Percentiles rank a stretch among this genome's conserved stretches.
Evolutionary conservation across 2,113 vertebrate genomes (phyloP).

Genomic region (Daphoenositta chrysoptera): DNA sequence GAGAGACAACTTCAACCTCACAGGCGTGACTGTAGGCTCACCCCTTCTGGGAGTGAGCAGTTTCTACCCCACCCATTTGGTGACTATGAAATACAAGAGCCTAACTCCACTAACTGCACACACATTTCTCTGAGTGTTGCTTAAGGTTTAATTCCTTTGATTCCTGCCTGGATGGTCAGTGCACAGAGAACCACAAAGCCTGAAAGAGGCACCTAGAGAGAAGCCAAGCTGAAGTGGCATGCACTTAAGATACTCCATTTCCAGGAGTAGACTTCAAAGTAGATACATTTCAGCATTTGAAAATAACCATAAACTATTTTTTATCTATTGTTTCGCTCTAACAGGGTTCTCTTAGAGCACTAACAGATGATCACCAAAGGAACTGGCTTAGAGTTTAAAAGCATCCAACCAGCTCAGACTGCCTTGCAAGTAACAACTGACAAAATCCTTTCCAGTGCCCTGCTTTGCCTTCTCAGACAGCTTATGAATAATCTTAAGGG

Average conservation of each 20-base stretch:
- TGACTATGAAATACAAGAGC: neutral
- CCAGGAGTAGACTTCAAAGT: neutral
- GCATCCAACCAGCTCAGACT: conserved; percentile 9
- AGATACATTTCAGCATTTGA: conserved; percentile 3
- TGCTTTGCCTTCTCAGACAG: conserved; percentile 12
- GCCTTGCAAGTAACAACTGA: conserved; percentile 16
- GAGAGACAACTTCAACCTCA: neutral
- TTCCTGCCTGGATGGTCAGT: neutral
- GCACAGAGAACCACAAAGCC: neutral
- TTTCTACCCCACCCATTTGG: neutral
- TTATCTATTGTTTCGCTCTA: conserved; percentile 25
- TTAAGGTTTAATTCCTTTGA: conserved; percentile 6
- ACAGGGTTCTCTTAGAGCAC: neutral
- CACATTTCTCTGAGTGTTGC: neutral
- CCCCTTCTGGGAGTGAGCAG: neutral
- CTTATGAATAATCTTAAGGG: neutral
- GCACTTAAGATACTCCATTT: neutral
- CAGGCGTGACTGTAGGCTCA: neutral
- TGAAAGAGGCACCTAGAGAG: conserved; percentile 1
- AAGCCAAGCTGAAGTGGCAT: neutral
- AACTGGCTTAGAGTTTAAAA: neutral
- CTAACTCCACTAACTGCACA: neutral
- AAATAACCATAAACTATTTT: conserved; percentile 22
- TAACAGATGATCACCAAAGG: conserved; percentile 33
- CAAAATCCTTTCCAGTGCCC: neutral